These are phyloP conservation scores for Centropus bengalensis DNA, from an alignment of 2,113 vertebrate species.

Conservation along the genomic window DNA sequence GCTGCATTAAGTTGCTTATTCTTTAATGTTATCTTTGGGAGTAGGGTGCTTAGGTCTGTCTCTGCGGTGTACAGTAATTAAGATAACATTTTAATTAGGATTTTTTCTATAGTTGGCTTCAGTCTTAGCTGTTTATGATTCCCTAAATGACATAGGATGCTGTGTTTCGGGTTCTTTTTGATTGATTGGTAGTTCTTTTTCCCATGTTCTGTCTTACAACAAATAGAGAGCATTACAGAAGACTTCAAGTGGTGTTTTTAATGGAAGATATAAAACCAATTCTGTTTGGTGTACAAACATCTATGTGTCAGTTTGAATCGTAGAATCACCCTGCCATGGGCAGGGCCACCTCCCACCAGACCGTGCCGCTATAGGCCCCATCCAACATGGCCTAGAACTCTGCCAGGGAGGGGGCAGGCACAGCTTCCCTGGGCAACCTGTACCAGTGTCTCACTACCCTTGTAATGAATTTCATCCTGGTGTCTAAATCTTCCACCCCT, in stretches of 20 bases:
- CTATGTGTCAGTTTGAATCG: background rate
- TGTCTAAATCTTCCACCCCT: no score
- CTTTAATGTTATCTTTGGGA: background rate
- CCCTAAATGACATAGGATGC: background rate
- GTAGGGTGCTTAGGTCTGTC: background rate
- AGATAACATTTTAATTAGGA: no score
- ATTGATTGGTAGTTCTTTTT: background rate
- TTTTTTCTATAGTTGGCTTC: no score
- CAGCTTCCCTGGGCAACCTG: no score
- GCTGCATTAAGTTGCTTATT: background rate
- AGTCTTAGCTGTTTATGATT: background rate
- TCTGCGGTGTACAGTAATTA: background rate
- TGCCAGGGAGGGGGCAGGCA: no score
- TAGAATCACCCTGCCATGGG: no score
- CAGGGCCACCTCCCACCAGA: no score
- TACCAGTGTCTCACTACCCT: no score
- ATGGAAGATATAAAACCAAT: background rate
- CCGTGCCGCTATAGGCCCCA: no score
- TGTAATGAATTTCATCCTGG: no score
- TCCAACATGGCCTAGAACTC: no score
- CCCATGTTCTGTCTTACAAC: background rate
- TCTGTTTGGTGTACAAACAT: background rate
- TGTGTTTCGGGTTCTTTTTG: background rate
- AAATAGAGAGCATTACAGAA: background rate
- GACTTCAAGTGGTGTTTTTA: background rate